These are phyloP conservation scores for Rostratula benghalensis DNA, from an alignment of 2,113 vertebrate genomes.

Conservation along the genomic window DNA sequence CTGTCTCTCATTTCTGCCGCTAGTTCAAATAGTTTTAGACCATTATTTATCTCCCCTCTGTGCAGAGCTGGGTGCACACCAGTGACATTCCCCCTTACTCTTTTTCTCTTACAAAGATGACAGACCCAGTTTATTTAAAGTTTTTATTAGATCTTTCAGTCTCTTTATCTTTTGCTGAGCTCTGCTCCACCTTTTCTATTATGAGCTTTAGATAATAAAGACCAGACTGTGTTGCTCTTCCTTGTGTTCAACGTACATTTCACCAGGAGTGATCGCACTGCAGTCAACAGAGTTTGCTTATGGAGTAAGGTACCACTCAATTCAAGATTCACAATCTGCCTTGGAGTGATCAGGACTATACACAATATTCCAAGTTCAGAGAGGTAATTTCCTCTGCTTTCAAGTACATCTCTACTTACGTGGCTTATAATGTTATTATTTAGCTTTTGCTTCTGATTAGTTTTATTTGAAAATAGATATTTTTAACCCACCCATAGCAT, in stretches of 20 bases:
- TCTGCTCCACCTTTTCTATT: slow-evolving; percentile 61
- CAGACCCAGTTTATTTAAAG: slow-evolving; percentile 64
- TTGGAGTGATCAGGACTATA: slow-evolving; percentile 38
- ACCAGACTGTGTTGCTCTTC: slow-evolving; percentile 53
- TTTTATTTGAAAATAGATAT: slow-evolving; percentile 62
- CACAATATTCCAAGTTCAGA: slow-evolving; percentile 35
- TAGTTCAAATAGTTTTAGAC: slow-evolving; percentile 46
- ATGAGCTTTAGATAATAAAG: slow-evolving; percentile 52
- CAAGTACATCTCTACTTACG: slow-evolving; percentile 54
- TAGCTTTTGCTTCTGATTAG: slow-evolving; percentile 67
- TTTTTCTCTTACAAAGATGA: slow-evolving; percentile 51
- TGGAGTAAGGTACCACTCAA: slow-evolving; percentile 41
- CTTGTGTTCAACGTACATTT: slow-evolving; percentile 36
- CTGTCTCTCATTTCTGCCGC: slow-evolving; percentile 20
- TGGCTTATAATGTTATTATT: slow-evolving; percentile 52
- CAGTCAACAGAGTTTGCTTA: slow-evolving; percentile 36
- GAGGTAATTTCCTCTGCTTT: slow-evolving; percentile 65
- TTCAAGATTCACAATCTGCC: slow-evolving; percentile 57
- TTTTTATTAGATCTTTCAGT: slow-evolving; percentile 63
- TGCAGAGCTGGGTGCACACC: slow-evolving; percentile 24
- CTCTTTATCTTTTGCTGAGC: slow-evolving; percentile 65
- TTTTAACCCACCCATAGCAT: slow-evolving; percentile 16
- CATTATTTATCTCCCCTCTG: slow-evolving; percentile 32
- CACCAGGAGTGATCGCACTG: slow-evolving; percentile 22
- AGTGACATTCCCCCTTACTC: slow-evolving; percentile 20